Evolutionary conservation across 2,797 vertebrate species (phyloP).

Genomic region (Fistularia tabacaria): DNA sequence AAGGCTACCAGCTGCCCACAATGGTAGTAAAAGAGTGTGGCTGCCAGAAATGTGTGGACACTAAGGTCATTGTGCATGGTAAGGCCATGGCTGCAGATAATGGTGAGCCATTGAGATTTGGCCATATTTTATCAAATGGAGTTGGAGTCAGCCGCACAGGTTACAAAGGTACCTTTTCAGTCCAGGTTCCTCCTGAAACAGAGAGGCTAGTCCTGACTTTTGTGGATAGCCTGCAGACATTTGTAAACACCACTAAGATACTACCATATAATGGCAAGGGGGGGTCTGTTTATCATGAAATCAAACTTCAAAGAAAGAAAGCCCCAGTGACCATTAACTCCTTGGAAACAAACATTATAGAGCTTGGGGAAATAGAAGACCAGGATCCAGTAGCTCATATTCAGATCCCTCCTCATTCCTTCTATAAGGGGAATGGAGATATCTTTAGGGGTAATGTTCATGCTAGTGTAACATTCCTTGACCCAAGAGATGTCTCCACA

Average conservation of each 20-base stretch:
- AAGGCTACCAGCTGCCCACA: conserved; percentile 85
- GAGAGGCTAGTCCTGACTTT: conserved; percentile 94
- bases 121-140: conserved; percentile 89
- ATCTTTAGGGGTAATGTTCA: conserved; percentile 88
- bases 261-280: conserved; percentile 91
- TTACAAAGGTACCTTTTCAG: conserved; percentile 95
- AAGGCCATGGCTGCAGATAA: conserved; percentile 88
- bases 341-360: conserved; percentile 80
- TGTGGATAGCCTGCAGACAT: conserved; percentile 93
- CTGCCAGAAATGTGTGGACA: conserved; percentile 89
- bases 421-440: conserved; percentile 91
- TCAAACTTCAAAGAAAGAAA: conserved; percentile 89
- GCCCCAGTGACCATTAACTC: conserved; percentile 83
- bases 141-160: conserved; percentile 89
- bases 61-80: conserved; percentile 84
- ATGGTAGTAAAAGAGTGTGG: conserved; percentile 85
- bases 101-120: conserved; percentile 92
- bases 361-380: conserved; percentile 83
- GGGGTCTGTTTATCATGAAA: conserved; percentile 90
- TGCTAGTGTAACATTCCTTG: conserved; percentile 93
- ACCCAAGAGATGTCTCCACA: conserved; percentile 87
- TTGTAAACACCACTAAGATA: conserved; percentile 96
- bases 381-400: conserved; percentile 88
- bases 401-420: conserved; percentile 88
- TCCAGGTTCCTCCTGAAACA: conserved; percentile 85